These are phyloP conservation scores for Adineta ricciae DNA, from an alignment of 2,888 invertebrate genomes.

Conservation along the genomic window DNA sequence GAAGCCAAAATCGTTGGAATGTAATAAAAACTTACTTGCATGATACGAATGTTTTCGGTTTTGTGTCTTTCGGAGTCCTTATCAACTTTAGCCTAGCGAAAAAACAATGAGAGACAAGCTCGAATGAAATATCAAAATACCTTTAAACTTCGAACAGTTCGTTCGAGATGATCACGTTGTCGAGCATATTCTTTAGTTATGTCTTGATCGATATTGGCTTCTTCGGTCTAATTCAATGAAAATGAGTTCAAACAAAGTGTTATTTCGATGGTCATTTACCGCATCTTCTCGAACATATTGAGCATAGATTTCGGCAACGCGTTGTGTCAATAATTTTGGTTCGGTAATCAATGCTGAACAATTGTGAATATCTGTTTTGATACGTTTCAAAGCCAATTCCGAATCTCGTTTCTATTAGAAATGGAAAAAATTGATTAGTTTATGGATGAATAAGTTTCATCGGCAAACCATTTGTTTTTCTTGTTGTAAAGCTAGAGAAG, in stretches of 20 bases:
- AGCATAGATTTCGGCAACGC: conserved; percentile 52
- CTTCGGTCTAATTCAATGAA: conserved; percentile 43
- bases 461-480: conserved; percentile 55
- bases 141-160: conserved; percentile 56
- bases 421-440: not conserved
- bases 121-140: conserved; percentile 39
- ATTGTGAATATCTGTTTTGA: conserved; percentile 70
- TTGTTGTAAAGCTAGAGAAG: conserved; percentile 62
- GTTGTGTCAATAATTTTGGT: conserved; percentile 57
- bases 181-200: conserved; percentile 55
- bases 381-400: conserved; percentile 58
- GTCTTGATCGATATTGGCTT: conserved; percentile 49
- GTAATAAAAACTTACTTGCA: conserved; percentile 52
- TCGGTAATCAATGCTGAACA: conserved; percentile 69
- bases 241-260: too few species aligned
- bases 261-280: conserved; percentile 40
- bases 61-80: conserved; percentile 52
- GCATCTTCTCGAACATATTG: conserved; percentile 51
- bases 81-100: conserved; percentile 42
- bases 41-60: conserved; percentile 59
- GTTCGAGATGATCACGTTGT: conserved; percentile 71
- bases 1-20: too few species aligned
- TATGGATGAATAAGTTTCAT: not conserved
- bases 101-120: too few species aligned
- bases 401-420: conserved; percentile 44